Conservation (phyloP, 1,140 invertebrate species). For the Andrena cerasifolii region DNA sequence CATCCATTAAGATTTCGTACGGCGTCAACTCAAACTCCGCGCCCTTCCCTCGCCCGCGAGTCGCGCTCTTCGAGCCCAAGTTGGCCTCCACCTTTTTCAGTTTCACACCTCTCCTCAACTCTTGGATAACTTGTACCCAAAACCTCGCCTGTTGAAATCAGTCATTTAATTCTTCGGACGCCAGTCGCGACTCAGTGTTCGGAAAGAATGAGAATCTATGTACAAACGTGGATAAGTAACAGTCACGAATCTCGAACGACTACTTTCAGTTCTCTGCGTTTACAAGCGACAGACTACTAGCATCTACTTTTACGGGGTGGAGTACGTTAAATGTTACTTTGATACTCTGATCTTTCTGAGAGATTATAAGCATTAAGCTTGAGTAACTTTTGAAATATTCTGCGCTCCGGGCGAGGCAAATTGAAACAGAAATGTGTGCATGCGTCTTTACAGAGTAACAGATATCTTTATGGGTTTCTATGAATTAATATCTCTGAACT, state of each 20-base stretch:
- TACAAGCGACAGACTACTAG: background rate
- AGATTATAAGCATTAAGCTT: background rate
- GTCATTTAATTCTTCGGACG: background rate
- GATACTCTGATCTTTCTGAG: background rate
- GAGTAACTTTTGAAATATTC: background rate
- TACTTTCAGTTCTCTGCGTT: background rate
- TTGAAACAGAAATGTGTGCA: background rate
- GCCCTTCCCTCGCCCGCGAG: constrained; percentile 75
- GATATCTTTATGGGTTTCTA: background rate
- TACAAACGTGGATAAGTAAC: background rate
- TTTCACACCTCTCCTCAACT: constrained; percentile 92
- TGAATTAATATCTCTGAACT: background rate
- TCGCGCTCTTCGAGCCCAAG: constrained; percentile 76
- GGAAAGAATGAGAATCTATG: background rate
- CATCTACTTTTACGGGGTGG: background rate
- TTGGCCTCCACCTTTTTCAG: constrained; percentile 93
- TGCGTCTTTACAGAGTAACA: background rate
- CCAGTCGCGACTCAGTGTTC: background rate
- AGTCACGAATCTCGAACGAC: background rate
- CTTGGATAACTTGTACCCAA: constrained; percentile 98
- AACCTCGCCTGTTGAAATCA: constrained; percentile 89
- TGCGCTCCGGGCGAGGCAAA: background rate
- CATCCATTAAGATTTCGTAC: constrained; percentile 98
- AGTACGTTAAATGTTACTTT: background rate
- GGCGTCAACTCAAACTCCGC: constrained; percentile 97